phyloP scores from a whole-genome alignment of 2,113 vertebrate species.

The Gobius niger region DNA sequence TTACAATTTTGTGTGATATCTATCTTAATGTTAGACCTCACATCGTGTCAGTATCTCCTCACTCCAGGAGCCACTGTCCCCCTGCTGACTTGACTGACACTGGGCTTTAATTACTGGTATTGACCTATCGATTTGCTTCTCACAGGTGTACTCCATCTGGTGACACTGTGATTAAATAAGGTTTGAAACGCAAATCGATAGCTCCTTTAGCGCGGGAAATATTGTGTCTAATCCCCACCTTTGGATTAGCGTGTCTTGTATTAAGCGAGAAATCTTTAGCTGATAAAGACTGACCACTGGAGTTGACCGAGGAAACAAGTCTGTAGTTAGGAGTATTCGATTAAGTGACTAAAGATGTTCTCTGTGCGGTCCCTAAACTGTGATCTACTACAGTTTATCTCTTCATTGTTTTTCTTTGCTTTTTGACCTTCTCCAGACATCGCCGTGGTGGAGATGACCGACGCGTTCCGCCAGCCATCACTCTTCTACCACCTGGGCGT shows the following conservation, averaged over 20 bases:
- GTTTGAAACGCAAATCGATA: neutral
- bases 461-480: slow-evolving; percentile 96
- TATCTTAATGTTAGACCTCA: neutral
- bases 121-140: slow-evolving; percentile 49
- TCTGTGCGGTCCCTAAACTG: neutral
- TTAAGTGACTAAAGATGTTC: neutral
- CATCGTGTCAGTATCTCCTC: slow-evolving; percentile 16
- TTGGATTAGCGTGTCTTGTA: slow-evolving; percentile 25
- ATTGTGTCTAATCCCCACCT: neutral
- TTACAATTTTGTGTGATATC: too few species aligned
- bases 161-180: slow-evolving; percentile 5
- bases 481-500: slow-evolving; percentile 98
- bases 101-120: slow-evolving; percentile 33
- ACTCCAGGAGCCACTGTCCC: slow-evolving; percentile 9
- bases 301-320: neutral
- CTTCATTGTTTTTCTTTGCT: neutral
- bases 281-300: neutral
- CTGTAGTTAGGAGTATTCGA: neutral
- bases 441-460: slow-evolving; percentile 96
- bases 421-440: slow-evolving; percentile 79
- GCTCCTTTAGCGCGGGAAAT: neutral
- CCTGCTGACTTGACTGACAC: slow-evolving; percentile 34
- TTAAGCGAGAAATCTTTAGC: neutral
- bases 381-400: too few species aligned
- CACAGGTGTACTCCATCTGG: slow-evolving; percentile 14